Evolutionary conservation across 1,140 invertebrate genomes (phyloP).

Genomic region (Alviniconcha marisindica): DNA sequence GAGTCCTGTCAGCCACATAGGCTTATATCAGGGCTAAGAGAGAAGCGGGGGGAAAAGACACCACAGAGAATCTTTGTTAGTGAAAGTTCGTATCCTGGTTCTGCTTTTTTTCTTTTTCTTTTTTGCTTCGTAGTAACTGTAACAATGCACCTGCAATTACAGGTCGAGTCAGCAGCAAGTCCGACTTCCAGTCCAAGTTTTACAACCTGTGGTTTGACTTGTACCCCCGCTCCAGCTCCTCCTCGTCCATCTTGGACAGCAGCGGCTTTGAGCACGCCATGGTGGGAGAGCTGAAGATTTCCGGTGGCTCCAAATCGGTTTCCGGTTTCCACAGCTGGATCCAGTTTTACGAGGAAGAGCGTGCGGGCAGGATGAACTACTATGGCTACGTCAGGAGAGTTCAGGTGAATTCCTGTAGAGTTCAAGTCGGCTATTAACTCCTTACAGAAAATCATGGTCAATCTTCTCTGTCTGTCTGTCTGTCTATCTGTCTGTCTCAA

Average conservation of each 20-base stretch:
- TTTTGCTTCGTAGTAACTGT: neutral
- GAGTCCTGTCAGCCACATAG: no score
- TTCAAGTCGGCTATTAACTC: no score
- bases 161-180: conserved; percentile 41
- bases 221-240: conserved; percentile 61
- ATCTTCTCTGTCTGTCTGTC: neutral
- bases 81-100: neutral
- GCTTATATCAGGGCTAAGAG: no score
- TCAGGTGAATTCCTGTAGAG: neutral
- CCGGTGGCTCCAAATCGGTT: conserved; percentile 50
- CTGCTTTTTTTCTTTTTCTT: neutral
- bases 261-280: conserved; percentile 77
- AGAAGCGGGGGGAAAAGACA: neutral
- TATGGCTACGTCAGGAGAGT: conserved; percentile 64
- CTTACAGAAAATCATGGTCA: no score
- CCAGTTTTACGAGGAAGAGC: conserved; percentile 73
- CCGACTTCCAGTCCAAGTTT: conserved; percentile 47
- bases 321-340: conserved; percentile 77
- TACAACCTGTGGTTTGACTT: conserved; percentile 72
- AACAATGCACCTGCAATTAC: neutral
- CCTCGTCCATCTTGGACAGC: conserved; percentile 56
- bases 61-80: neutral
- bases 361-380: conserved; percentile 70
- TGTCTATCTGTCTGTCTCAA: neutral
- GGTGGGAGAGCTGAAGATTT: conserved; percentile 71